Evolutionary conservation across 2,113 vertebrate genomes (phyloP).

Genomic region (Orthonyx spaldingii): DNA sequence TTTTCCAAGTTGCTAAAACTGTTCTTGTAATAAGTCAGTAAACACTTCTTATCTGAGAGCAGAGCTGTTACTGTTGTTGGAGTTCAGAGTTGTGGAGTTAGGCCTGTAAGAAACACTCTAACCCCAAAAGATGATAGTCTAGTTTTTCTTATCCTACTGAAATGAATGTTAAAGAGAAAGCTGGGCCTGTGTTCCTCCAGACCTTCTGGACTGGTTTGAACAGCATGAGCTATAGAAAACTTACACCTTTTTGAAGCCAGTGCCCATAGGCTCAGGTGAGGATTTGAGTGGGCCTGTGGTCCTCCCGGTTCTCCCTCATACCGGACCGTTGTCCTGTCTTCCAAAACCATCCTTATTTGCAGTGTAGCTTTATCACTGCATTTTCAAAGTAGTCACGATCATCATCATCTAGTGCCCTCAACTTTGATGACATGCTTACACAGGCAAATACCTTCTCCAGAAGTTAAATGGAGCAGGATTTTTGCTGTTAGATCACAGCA

Average conservation of each 20-base stretch:
- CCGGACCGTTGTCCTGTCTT: background rate
- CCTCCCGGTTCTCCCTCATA: background rate
- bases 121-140: background rate
- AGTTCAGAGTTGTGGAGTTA: background rate
- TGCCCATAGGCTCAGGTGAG: background rate
- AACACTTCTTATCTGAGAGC: background rate
- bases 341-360: background rate
- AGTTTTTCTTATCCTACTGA: background rate
- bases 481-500: accelerated
- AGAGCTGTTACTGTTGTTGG: background rate
- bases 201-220: background rate
- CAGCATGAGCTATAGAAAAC: background rate
- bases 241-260: accelerated
- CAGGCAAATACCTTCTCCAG: background rate
- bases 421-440: background rate
- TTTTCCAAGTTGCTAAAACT: background rate
- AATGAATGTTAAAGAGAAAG: background rate
- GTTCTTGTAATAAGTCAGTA: background rate
- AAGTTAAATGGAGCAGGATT: background rate
- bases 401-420: background rate
- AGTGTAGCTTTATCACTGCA: background rate
- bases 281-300: background rate
- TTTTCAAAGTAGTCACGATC: background rate
- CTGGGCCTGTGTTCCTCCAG: background rate
- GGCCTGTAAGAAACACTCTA: background rate